Evolutionary conservation across 2,113 vertebrate genomes (phyloP), one percentile per base, ranked within the genome.

Genomic region (Oryzias melastigma): DNA sequence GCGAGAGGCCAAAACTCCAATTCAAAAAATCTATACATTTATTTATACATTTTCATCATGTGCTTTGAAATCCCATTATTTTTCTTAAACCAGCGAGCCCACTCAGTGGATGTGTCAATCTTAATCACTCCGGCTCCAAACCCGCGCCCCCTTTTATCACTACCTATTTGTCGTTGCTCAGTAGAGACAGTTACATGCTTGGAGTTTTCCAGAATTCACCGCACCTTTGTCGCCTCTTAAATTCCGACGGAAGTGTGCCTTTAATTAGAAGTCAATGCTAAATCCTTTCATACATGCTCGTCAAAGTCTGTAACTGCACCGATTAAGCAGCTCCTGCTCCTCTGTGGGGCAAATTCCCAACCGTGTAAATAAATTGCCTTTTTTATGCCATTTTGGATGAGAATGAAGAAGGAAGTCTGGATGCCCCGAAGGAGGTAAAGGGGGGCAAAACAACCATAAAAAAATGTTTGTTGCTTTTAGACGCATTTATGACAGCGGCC

Each of bases 231-330:
- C n/a, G 77, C 65, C 77, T 79, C 75, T 70, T 74, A 77, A 79
- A 85, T 89, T 86, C 77, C 63, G 77, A 46, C 52, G 44, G 77
- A 81, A 86, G 85, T 86, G 78, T 75, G 73, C 71, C 76, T 88
- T 85, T 88, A 87, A 91, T 93, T 89, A 92, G 80, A 82, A 77
- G 80, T 91, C 89, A 87, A 89, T 81, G 84, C 85, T 87, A 90
- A 91, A 89, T 87, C 84, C 80, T 82, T 83, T 83, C 88, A 88
- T 83, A 65, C 83, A 86, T 79, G 92, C 90, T 91, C 87, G 89
- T 90, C 83, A 88, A 80, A 91, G 91, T 92, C 88, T 88, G 91
- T 91, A 92, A 92, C 53, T 44, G 81, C 86, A 81, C 91, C 90
- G 87, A 92, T 93, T 91, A 91, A 89, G 89, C 90, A 90, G 89